These are phyloP conservation scores for Ochropleura plecta DNA, from an alignment of 2,888 invertebrate species.

Conservation along the genomic window DNA sequence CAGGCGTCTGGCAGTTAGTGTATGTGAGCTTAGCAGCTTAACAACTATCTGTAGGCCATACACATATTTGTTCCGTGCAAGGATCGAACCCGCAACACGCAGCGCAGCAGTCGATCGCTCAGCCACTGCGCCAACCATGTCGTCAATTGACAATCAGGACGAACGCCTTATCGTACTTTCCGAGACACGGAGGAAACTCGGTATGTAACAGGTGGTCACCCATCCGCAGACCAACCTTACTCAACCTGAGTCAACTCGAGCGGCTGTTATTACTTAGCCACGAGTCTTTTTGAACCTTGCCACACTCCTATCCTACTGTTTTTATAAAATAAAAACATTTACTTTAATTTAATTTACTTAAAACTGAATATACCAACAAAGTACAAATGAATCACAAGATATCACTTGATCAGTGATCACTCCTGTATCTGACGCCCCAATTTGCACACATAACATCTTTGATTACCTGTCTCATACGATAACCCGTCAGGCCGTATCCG, in stretches of 20 bases:
- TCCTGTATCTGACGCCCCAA: slow-evolving; percentile 49
- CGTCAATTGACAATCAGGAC: not conserved
- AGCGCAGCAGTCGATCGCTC: too few relatives aligned
- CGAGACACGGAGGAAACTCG: not conserved
- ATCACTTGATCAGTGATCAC: slow-evolving; percentile 14
- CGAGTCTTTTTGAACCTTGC: too few relatives aligned
- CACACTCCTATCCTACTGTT: too few relatives aligned
- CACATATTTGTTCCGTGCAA: too few relatives aligned
- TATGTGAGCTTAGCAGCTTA: too few relatives aligned
- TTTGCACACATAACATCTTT: slow-evolving; percentile 43
- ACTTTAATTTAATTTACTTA: too few relatives aligned
- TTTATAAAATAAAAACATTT: too few relatives aligned
- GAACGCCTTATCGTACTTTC: not conserved
- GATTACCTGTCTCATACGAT: slow-evolving; percentile 52
- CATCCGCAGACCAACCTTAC: not conserved
- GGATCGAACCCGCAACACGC: too few relatives aligned
- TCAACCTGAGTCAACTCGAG: not conserved
- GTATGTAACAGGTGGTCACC: not conserved
- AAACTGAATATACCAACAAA: not conserved
- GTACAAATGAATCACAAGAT: not conserved
- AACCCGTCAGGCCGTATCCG: slow-evolving; percentile 17
- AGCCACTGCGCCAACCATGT: too few relatives aligned
- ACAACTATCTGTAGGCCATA: too few relatives aligned
- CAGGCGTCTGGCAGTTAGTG: too few relatives aligned
- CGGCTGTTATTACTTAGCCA: not conserved